Evolutionary conservation across 2,797 vertebrate species (phyloP), one percentile per base, ranked within the genome.

Genomic region (Furcifer pardalis): DNA sequence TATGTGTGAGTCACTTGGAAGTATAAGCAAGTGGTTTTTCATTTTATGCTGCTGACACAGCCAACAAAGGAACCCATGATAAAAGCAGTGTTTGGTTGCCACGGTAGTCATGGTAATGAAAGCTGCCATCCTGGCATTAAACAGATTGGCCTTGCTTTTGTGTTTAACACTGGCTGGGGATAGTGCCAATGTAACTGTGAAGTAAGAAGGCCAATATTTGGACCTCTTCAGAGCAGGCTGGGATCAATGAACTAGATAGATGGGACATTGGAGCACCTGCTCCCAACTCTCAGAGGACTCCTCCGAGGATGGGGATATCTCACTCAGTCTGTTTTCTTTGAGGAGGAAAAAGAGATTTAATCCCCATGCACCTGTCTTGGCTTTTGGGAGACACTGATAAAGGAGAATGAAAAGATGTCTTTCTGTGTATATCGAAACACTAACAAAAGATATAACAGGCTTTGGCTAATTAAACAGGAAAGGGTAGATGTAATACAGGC

Each of bases 11-110:
- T 86, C 90, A 86, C 72, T n/a, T 84, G 77, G 94, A 93, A 87
- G 76, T 87, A 90, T 92, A 93, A 94, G 95, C 63, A 93, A 95
- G 94, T 91, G 93, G 94, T 89, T 91, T 95, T 96, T 91, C 93
- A 94, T 95, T 92, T 91, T 1, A 1, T 37, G 49, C 27, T 88
- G 91, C 93, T 95, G 91, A 92, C 93, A 91, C 93, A 91, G 92
- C 94, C 93, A 94, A 94, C 89, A 94, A 96, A 96, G 95, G 94
- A 94, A 83, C 92, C 93, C 91, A 93, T 89, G 94, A 90, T 87
- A 83, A 91, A 93, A 93, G 92, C 94, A 17, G 84, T 78, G 49
- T 40, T 0, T 73, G 87, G 94, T 97, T 96, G 90, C 95, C 92
- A 91, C 89, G 94, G 96, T 93, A 95, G 94, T 95, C 88, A 0